Base-by-base conservation (phyloP, 2,113 vertebrate genomes). In the Spheniscus mendiculus region DNA sequence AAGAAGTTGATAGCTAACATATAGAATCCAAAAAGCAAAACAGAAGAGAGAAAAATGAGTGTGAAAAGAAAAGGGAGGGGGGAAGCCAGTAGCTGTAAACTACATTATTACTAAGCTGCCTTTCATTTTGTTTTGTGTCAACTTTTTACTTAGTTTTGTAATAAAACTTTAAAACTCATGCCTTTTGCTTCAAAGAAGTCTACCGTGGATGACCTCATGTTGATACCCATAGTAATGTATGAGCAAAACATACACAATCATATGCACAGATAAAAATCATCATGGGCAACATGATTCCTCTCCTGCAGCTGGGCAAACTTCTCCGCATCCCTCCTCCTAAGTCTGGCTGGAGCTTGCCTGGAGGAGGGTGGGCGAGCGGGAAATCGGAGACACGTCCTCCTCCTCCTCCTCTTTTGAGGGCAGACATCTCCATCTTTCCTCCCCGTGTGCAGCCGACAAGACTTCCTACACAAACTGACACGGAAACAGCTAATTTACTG, bases 391-490 rank as follows among this genome's bases (percentile, higher is more conserved):
- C 32, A n/a, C 5, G 0, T 79, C 23, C 25, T 56, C 42, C 71
- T 34, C 67, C 70, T 89, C 87, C 55, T 94, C 56, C 73, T 85
- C 4, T 0, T 90, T 90, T 87, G 59, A 83, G 38, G 77, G 78
- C 44, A 95, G 89, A 95, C 63, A 90, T 69, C 93, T 97, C 93
- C 95, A 94, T 96, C 93, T 97, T 77, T 92, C 62, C 73, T 91
- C 56, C 78, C 85, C 11, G 2, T 79, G 47, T 78, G 90, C 83
- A 90, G 87, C 90, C 47, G 59, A 66, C 82, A 95, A 76, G 84
- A 94, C 81, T 96, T 97, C 93, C 85, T 96, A 80, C 78, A 86
- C 58, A 85, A 97, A 89, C 44, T 89, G 81, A 91, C 87, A 89
- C 1, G 11, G 65, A 91, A 94, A 90, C 74, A 96, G 88, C 70